Percentiles rank a stretch among this genome's conserved stretches.
Conservation (phyloP, 2,113 vertebrate species). For the Hippocampus abdominalis region DNA sequence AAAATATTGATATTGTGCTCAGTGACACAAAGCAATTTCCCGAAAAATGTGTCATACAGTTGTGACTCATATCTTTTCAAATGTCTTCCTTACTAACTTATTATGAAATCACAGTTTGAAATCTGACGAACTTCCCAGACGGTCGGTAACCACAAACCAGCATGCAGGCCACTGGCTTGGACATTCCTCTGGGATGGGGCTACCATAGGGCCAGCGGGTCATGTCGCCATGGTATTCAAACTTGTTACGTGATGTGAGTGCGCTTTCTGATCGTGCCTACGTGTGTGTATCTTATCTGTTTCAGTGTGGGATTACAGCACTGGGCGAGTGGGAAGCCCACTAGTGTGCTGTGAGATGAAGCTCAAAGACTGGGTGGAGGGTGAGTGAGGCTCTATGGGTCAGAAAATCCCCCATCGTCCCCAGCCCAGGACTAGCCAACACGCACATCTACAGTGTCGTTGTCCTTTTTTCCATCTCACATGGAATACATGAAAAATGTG, state of each 20-base stretch:
- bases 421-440: conserved; percentile 10
- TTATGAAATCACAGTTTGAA: conserved; percentile 2
- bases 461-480: background rate
- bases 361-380: conserved; percentile 94
- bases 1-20: background rate
- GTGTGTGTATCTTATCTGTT: conserved; percentile 47
- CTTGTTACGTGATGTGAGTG: conserved; percentile 23
- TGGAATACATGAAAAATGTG: background rate
- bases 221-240: conserved; percentile 43
- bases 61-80: background rate
- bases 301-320: conserved; percentile 93
- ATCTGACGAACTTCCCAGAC: conserved; percentile 34
- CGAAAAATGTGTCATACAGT: background rate
- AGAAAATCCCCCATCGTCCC: background rate
- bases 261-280: conserved; percentile 18
- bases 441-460: conserved; percentile 11
- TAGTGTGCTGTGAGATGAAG: conserved; percentile 91
- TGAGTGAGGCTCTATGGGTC: conserved; percentile 54
- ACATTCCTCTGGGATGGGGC: conserved; percentile 51
- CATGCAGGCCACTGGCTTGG: conserved; percentile 21
- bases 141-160: conserved; percentile 2
- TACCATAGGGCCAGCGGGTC: conserved; percentile 51
- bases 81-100: background rate
- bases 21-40: background rate
- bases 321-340: conserved; percentile 90